Percentiles rank a stretch among this genome's conserved stretches.
phyloP scores from a whole-genome alignment of 2,888 invertebrate species.

The Rhamnusium bicolor region DNA sequence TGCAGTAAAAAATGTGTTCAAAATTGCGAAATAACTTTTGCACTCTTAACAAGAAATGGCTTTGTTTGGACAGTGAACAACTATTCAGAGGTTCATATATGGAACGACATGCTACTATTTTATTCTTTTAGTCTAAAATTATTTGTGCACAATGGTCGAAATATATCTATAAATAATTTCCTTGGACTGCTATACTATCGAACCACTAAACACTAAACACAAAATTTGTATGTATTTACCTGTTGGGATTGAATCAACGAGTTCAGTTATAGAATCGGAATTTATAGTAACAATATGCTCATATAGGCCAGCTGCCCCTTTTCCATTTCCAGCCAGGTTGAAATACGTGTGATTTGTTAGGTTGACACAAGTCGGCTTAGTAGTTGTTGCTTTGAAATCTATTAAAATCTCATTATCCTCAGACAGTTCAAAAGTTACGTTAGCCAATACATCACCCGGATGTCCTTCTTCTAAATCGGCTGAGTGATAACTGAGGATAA shows the following conservation, averaged over 20 bases:
- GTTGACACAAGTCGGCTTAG: conserved; percentile 87
- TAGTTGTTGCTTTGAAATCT: conserved; percentile 82
- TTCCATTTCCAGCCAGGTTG: conserved; percentile 91
- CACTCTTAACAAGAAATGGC: no score
- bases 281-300: conserved; percentile 82
- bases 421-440: conserved; percentile 81
- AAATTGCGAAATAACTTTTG: no score
- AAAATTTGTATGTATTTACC: conserved; percentile 69
- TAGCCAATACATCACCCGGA: conserved; percentile 86
- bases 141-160: no score
- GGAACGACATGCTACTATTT: no score
- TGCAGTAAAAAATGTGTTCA: no score
- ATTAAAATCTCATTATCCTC: conserved; percentile 83
- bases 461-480: conserved; percentile 89
- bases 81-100: no score
- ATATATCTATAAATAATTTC: conserved; percentile 37
- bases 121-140: no score
- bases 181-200: no score
- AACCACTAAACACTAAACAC: neutral
- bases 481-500: conserved; percentile 84
- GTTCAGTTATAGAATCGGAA: conserved; percentile 83
- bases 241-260: conserved; percentile 81
- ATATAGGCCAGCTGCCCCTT: conserved; percentile 77
- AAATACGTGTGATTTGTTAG: conserved; percentile 92
- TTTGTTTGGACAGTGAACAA: no score